A percentile compares a stretch with the other conserved stretches of the same genome.
These are phyloP conservation scores for Drosophila sp. DNA, from an alignment of 1,140 invertebrate species.

Conservation along the genomic window DNA sequence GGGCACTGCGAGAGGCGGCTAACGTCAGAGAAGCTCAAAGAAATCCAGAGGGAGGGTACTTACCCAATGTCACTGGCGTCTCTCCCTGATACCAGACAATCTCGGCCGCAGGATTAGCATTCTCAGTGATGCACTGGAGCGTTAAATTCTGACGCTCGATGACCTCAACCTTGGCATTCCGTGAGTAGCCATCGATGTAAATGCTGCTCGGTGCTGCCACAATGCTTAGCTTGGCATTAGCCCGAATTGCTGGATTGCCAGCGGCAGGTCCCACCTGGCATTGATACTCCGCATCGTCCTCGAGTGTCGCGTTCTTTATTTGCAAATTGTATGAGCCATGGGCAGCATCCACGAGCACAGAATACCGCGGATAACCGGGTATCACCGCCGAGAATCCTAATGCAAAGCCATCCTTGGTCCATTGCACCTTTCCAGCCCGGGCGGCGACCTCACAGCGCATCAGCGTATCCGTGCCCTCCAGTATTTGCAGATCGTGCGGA, in stretches of 20 bases:
- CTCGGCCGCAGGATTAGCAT: constrained; percentile 93
- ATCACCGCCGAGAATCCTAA: constrained; percentile 93
- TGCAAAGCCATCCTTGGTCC: constrained; percentile 97
- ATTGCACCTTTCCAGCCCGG: constrained; percentile 93
- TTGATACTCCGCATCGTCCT: constrained; percentile 96
- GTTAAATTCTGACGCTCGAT: constrained; percentile 92
- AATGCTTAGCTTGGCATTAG: constrained; percentile 92
- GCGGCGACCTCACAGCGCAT: constrained; percentile 94
- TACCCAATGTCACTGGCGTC: constrained; percentile 90
- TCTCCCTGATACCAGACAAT: constrained; percentile 95
- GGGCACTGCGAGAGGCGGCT: constrained; percentile 85
- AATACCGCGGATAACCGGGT: constrained; percentile 93
- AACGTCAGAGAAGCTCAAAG: neutral
- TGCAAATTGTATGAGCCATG: constrained; percentile 93
- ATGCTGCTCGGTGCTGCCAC: constrained; percentile 95
- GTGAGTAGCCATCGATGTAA: constrained; percentile 91
- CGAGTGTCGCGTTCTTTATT: constrained; percentile 92
- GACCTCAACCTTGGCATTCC: constrained; percentile 92
- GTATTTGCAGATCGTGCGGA: constrained; percentile 91
- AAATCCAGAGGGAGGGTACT: constrained; percentile 49
- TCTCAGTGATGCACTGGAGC: constrained; percentile 92
- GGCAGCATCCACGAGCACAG: constrained; percentile 91
- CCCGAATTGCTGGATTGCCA: constrained; percentile 91
- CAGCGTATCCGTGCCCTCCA: constrained; percentile 92
- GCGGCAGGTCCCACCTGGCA: constrained; percentile 94